Conservation (phyloP, 2,888 invertebrate species). For the Torymus aiolomorphi region DNA sequence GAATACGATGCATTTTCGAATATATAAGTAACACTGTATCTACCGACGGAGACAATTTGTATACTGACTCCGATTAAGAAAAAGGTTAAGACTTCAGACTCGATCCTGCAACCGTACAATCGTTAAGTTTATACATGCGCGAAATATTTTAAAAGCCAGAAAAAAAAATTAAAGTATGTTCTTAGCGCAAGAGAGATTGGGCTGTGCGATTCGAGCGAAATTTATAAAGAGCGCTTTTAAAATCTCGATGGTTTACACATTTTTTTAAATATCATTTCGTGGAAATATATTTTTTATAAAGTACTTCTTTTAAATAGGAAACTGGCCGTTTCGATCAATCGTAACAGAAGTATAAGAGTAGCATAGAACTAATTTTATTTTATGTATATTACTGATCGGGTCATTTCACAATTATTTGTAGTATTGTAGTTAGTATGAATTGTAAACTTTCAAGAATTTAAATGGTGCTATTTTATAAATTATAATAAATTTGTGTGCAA, state of each 20-base stretch:
- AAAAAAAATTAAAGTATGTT: slow-evolving; percentile 26
- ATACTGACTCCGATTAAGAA: slow-evolving; percentile 12
- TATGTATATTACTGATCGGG: too few relatives aligned
- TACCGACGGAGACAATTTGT: slow-evolving; percentile 32
- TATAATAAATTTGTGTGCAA: slow-evolving; percentile 2
- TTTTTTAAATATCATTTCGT: neutral
- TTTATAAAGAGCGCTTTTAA: slow-evolving; percentile 8
- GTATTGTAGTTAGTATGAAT: neutral
- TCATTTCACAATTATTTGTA: too few relatives aligned
- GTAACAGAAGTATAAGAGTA: too few relatives aligned
- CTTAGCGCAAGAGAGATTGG: slow-evolving; percentile 30
- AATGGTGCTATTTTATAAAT: slow-evolving; percentile 31
- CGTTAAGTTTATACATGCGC: slow-evolving; percentile 65
- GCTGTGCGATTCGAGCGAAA: slow-evolving; percentile 30
- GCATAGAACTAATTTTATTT: too few relatives aligned
- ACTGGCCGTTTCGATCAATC: neutral
- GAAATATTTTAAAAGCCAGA: slow-evolving; percentile 51
- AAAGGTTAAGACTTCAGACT: slow-evolving; percentile 42
- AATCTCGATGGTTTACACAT: slow-evolving; percentile 24
- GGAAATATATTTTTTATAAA: neutral
- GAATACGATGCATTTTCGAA: slow-evolving; percentile 29
- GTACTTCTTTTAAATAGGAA: neutral
- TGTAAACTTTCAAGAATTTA: slow-evolving; percentile 22
- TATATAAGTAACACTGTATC: slow-evolving; percentile 32
- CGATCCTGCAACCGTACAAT: slow-evolving; percentile 66